Evolutionary conservation across 2,113 vertebrate genomes (phyloP), one percentile per base, ranked within the genome.

Genomic region (Pachyramphus minor): DNA sequence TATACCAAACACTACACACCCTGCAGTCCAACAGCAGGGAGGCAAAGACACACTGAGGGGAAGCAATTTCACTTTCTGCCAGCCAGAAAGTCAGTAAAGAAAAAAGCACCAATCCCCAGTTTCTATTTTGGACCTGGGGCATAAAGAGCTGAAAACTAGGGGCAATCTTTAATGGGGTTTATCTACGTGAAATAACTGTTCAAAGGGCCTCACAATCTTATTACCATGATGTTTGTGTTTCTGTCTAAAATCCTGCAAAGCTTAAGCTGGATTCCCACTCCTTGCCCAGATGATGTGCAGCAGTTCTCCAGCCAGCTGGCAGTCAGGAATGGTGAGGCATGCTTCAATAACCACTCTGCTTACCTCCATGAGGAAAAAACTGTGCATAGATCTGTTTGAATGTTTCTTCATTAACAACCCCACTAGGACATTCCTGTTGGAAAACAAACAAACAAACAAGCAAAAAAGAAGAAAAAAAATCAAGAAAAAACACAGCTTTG

Each of bases 361-460:
- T 95, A 99, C 99, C 99, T 98, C 99, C 99, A 23, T 99, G 99
- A 95, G 99, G 99, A 94, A 99, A 99, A 96, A 99, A 99, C 97
- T 99, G 99, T 47, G 99, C 98, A 77, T 99, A 99, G 95, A 99
- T 99, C 96, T 99, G 99, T 96, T 99, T 99, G 97, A 99, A 99
- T 1, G 99, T 99, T 31, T 99, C 99, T 95, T 99, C 99, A 56
- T 99, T 99, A 93, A 99, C 99, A 49, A 98, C 97, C 5, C 99
- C 99, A 60, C 99, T 99, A 92, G 99, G 99, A 94, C 99, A 99
- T 95, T 99, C 99, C 99, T 99, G 97, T 69, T 35, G 41, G 72
- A 35, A 95, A 93, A 81, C 17, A 49, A 87, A 63, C 18, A 67
- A 62, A 47, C 24, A 28, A 39, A 12, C 16, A 31, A 27, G 20